Evolutionary conservation across 1,140 invertebrate genomes (phyloP).

Genomic region (Drosophila lowei): DNA sequence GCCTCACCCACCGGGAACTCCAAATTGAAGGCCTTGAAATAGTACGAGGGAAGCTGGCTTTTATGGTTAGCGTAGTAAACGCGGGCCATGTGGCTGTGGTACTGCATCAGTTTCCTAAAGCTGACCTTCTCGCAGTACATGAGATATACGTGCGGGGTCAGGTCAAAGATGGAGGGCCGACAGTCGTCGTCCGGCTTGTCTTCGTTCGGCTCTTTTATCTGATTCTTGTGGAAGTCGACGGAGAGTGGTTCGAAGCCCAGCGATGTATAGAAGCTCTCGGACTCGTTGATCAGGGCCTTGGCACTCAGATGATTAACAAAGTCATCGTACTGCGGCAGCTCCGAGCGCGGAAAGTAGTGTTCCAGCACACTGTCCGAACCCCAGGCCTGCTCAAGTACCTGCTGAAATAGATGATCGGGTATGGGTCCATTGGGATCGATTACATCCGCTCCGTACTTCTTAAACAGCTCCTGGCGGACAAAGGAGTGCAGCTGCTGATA

Average conservation of each 20-base stretch:
- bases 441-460: slow-evolving; percentile 89
- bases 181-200: slow-evolving; percentile 70
- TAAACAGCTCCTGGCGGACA: slow-evolving; percentile 88
- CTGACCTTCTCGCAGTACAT: slow-evolving; percentile 78
- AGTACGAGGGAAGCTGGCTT: slow-evolving; percentile 84
- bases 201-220: slow-evolving; percentile 73
- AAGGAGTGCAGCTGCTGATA: slow-evolving; percentile 95
- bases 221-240: slow-evolving; percentile 61
- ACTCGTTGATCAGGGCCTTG: slow-evolving; percentile 62
- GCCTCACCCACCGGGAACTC: slow-evolving; percentile 90
- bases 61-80: slow-evolving; percentile 89
- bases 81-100: slow-evolving; percentile 91
- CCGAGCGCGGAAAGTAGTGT: slow-evolving; percentile 56
- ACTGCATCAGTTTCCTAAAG: slow-evolving; percentile 76
- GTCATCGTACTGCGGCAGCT: slow-evolving; percentile 68
- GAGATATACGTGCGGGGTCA: slow-evolving; percentile 69
- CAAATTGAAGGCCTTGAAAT: slow-evolving; percentile 85
- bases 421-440: slow-evolving; percentile 90
- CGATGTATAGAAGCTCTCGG: slow-evolving; percentile 71
- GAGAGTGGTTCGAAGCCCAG: slow-evolving; percentile 60
- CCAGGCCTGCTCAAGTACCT: slow-evolving; percentile 77
- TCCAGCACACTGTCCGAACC: slow-evolving; percentile 73
- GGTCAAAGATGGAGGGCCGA: slow-evolving; percentile 70
- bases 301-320: slow-evolving; percentile 60
- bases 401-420: slow-evolving; percentile 92